Base-by-base conservation (phyloP, 1,140 invertebrate species). In the Drosophila obscura region DNA sequence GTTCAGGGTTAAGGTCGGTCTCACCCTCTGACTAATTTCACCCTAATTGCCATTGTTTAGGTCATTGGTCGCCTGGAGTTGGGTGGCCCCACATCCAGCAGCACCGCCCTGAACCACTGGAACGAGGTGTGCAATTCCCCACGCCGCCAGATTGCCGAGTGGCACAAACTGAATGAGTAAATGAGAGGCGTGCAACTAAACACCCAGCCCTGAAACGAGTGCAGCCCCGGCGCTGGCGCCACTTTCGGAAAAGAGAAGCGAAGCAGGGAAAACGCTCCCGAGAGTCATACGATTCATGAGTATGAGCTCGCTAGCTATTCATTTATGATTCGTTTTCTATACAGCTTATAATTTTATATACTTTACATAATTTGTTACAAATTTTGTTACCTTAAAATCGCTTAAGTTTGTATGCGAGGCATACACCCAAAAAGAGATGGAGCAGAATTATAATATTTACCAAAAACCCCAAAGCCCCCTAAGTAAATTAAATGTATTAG, bases 81-180 rank as follows among this genome's bases (percentile, higher is more conserved):
- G 50, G 98, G 98, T 46, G 95, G 96, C 26, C 92, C 95, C 5
- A 96, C 96, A 80, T 94, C 95, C 60, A 94, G 94, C 69, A 96
- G 96, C 65, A 95, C 96, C 43, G 97, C 97, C 24, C 93, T 96
- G 9, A 97, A 97, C 90, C 98, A 99, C 92, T 99, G 98, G 98
- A 97, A 96, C 78, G 98, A 99, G 93, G 97, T 99, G 57, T 96
- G 97, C 92, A 97, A 96, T 90, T 98, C 97, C 63, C 98, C 98
- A n/a, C 94, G 98, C 68, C 95, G 98, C 66, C 98, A 99, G 94
- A 99, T 99, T 88, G 98, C 98, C 49, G 97, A 99, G 93, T 99
- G 98, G 98, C 98, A 99, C 94, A 98, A 98, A 93, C 94, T 99
- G 67, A 95, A 95, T 91, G 97, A 98, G 94, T 98, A 95, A 84